Percentiles rank a stretch among this genome's conserved stretches.
phyloP scores from a whole-genome alignment of 2,797 vertebrate genomes.

The Carduelis carduelis region DNA sequence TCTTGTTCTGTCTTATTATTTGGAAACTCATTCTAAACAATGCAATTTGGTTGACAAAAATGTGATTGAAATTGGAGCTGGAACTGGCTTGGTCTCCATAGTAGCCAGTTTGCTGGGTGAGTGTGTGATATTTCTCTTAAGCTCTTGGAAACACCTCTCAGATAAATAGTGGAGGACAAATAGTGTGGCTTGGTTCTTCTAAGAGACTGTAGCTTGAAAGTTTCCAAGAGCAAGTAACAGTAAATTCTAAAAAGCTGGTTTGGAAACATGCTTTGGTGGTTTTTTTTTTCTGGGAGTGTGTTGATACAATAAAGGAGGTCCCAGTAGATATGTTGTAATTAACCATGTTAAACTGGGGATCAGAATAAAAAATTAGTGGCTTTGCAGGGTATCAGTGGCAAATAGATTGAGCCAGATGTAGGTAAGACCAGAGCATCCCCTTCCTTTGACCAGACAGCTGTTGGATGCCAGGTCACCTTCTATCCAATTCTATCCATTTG shows the following conservation, averaged over 20 bases:
- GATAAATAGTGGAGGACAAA: background rate
- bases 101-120: conserved; percentile 91
- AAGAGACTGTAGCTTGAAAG: background rate
- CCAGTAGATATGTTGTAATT: background rate
- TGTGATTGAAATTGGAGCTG: conserved; percentile 94
- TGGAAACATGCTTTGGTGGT: background rate
- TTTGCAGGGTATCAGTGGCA: background rate
- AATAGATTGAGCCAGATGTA: background rate
- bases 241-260: background rate
- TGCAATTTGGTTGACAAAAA: conserved; percentile 86
- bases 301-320: background rate
- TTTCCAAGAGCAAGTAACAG: background rate
- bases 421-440: background rate
- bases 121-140: conserved; percentile 26
- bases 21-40: conserved; percentile 85
- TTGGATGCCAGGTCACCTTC: background rate
- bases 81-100: conserved; percentile 92
- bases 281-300: background rate
- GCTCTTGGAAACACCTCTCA: background rate
- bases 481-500: background rate
- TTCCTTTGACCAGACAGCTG: background rate
- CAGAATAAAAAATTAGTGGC: background rate
- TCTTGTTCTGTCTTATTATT: conserved; percentile 91
- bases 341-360: background rate
- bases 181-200: background rate